A percentile compares a stretch with the other conserved stretches of the same genome.
Conservation (phyloP, 2,888 invertebrate species). For the Stenodema calcarata region DNA sequence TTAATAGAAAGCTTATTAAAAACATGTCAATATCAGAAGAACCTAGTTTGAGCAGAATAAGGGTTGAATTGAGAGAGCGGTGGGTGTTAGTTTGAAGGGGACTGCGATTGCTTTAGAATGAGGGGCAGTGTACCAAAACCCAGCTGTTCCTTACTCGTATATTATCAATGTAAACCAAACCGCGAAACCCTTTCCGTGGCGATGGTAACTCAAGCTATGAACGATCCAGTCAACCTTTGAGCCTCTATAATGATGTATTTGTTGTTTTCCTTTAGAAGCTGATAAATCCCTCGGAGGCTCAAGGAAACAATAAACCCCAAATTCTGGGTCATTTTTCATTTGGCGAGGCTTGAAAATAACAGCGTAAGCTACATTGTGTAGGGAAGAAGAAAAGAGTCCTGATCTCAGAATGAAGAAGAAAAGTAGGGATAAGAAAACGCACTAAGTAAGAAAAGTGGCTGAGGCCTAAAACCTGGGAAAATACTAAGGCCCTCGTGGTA, state of each 20-base stretch:
- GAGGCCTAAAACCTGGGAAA: not conserved
- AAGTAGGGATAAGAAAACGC: not conserved
- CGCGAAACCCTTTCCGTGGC: too few relatives aligned
- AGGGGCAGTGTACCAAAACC: too few relatives aligned
- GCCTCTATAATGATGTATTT: not conserved
- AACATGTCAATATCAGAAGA: too few relatives aligned
- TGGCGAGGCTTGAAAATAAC: not conserved
- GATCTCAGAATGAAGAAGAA: not conserved
- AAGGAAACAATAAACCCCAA: slow-evolving; percentile 39
- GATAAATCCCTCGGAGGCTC: slow-evolving; percentile 1
- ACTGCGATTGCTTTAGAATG: too few relatives aligned
- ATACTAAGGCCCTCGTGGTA: not conserved
- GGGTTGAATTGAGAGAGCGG: too few relatives aligned
- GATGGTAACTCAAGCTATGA: too few relatives aligned
- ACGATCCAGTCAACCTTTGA: not conserved
- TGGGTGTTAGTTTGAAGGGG: too few relatives aligned
- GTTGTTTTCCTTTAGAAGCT: not conserved
- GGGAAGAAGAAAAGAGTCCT: not conserved
- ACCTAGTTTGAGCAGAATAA: too few relatives aligned
- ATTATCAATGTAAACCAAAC: too few relatives aligned
- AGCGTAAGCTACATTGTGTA: not conserved
- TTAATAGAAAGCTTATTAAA: too few relatives aligned
- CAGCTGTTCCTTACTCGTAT: too few relatives aligned
- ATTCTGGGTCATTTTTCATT: slow-evolving; percentile 29
- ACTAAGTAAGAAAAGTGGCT: slow-evolving; percentile 34